These are phyloP conservation scores for Horisme vitalbata DNA, from an alignment of 2,888 invertebrate species.

Conservation along the genomic window DNA sequence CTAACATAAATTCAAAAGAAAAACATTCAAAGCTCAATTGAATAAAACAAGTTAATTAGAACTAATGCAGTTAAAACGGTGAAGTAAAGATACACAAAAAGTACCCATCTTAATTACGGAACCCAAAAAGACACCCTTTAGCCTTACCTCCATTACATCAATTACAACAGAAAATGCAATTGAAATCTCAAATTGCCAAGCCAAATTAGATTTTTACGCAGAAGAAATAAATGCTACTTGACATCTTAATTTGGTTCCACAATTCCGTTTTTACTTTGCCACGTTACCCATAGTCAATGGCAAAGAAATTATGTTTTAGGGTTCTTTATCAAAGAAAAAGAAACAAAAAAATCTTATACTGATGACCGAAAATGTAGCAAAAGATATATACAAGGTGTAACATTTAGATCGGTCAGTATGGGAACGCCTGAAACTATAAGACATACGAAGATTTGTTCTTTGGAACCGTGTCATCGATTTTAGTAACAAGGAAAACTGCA, in stretches of 20 bases:
- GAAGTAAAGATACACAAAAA: conserved; percentile 39
- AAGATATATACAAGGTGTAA: too few species aligned
- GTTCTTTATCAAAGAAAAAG: neutral
- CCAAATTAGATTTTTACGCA: conserved; percentile 34
- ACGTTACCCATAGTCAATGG: conserved; percentile 36
- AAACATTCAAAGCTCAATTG: conserved; percentile 19
- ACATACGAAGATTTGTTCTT: too few species aligned
- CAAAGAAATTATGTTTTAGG: conserved; percentile 51
- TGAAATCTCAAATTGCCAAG: conserved; percentile 15
- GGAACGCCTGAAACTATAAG: too few species aligned
- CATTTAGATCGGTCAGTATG: too few species aligned
- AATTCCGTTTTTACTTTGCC: conserved; percentile 35
- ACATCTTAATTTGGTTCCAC: conserved; percentile 5
- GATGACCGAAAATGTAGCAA: too few species aligned
- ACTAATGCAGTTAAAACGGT: conserved; percentile 24
- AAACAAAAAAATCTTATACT: too few species aligned
- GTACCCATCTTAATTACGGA: conserved; percentile 64
- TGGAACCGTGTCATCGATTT: too few species aligned
- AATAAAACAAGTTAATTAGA: conserved; percentile 15
- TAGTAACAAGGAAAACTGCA: too few species aligned
- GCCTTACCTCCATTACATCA: conserved; percentile 67
- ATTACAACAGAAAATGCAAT: conserved; percentile 50
- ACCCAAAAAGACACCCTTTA: conserved; percentile 60
- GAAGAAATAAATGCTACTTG: conserved; percentile 19
- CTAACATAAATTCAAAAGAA: too few species aligned